Percentiles rank a stretch among this genome's conserved stretches.
Conservation (phyloP, 1,140 invertebrate species). For the Ridgeia piscesae region DNA sequence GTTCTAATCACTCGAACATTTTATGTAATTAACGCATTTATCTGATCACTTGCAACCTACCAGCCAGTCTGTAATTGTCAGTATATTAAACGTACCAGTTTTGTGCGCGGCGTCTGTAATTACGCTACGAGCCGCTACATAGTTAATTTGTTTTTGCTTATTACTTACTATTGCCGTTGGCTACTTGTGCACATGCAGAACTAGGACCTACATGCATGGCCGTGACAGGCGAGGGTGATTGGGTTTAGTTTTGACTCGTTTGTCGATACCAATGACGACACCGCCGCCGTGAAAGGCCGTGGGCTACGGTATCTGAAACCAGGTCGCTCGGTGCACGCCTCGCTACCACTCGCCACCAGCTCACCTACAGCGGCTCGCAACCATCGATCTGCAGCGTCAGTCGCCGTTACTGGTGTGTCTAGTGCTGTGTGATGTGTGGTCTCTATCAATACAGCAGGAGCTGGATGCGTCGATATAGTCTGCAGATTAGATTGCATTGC, state of each 20-base stretch:
- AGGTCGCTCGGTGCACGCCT: not conserved
- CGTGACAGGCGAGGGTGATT: no score
- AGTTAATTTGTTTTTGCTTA: not conserved
- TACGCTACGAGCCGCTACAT: not conserved
- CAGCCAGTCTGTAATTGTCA: not conserved
- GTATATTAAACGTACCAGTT: not conserved
- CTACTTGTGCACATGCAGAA: no score
- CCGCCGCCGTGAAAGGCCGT: not conserved
- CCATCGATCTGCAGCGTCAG: not conserved
- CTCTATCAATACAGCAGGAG: not conserved
- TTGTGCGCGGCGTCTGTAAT: not conserved
- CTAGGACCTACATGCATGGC: no score
- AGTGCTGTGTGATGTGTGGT: not conserved
- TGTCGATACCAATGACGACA: not conserved
- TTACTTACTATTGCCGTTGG: not conserved
- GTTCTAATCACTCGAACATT: not conserved
- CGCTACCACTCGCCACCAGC: not conserved
- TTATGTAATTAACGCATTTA: not conserved
- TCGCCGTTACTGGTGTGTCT: no score
- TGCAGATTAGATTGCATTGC: not conserved
- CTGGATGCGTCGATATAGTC: not conserved
- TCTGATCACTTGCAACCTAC: not conserved
- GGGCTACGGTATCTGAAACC: no score
- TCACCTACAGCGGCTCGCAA: not conserved
- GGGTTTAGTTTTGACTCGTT: not conserved